Evolutionary conservation across 1,140 invertebrate species (phyloP).

Genomic region (Chrysomallon squamiferum): DNA sequence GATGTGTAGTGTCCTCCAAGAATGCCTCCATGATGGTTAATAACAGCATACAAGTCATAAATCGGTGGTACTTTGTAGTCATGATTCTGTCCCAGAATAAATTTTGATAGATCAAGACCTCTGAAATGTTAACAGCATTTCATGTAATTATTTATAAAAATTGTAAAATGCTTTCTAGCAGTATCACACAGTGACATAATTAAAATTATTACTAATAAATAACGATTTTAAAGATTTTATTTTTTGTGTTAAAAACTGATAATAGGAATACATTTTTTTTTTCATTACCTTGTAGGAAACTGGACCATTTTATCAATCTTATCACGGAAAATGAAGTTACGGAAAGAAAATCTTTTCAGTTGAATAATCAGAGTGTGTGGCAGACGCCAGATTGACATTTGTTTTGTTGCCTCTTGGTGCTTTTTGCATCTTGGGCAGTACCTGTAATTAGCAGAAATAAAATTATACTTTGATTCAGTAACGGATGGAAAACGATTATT

Average conservation of each 20-base stretch:
- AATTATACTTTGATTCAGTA: neutral
- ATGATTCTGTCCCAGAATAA: conserved; percentile 46
- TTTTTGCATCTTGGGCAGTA: conserved; percentile 62
- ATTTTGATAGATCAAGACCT: conserved; percentile 64
- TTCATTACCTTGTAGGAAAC: conserved; percentile 66
- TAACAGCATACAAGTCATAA: conserved; percentile 69
- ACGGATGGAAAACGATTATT: neutral
- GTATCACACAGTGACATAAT: too few species aligned
- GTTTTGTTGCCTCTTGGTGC: conserved; percentile 60
- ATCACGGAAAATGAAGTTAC: conserved; percentile 61
- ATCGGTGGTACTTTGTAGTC: conserved; percentile 48
- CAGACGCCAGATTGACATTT: conserved; percentile 61
- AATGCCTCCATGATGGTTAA: conserved; percentile 68
- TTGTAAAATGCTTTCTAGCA: too few species aligned
- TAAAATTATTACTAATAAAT: too few species aligned
- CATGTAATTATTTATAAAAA: neutral
- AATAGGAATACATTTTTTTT: too few species aligned
- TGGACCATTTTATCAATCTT: conserved; percentile 68
- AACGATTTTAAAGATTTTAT: too few species aligned
- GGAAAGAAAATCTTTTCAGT: conserved; percentile 62
- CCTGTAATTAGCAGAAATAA: conserved; percentile 29
- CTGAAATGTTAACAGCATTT: too few species aligned
- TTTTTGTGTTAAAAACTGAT: too few species aligned
- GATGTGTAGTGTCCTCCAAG: conserved; percentile 69
- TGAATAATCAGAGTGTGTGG: conserved; percentile 61